Percentiles rank a stretch among this genome's conserved stretches.
phyloP scores from a whole-genome alignment of 2,888 invertebrate genomes.

The Mimumesa dahlbomi region DNA sequence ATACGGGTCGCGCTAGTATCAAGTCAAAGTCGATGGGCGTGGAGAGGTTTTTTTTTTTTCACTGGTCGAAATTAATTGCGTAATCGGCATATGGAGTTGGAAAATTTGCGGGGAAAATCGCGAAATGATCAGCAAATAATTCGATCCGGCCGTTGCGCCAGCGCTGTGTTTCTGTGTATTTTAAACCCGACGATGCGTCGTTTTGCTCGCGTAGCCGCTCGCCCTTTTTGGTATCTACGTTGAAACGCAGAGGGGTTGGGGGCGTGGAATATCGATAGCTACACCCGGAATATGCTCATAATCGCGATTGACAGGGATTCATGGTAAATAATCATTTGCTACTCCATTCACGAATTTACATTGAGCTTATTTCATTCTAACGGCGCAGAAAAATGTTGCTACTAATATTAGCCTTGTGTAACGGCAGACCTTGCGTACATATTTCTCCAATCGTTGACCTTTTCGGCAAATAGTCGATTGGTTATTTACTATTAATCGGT shows the following conservation, averaged over 20 bases:
- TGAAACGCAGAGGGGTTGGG: slow-evolving; percentile 20
- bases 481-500: background rate
- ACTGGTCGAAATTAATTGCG: slow-evolving; percentile 38
- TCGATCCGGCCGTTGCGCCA: slow-evolving; percentile 36
- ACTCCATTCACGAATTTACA: slow-evolving; percentile 60
- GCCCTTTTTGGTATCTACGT: slow-evolving; percentile 54
- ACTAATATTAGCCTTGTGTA: slow-evolving; percentile 47
- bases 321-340: slow-evolving; percentile 67
- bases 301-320: slow-evolving; percentile 56
- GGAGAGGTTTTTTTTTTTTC: slow-evolving; percentile 34
- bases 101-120: slow-evolving; percentile 45
- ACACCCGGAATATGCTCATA: slow-evolving; percentile 50
- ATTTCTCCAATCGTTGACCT: background rate
- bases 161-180: slow-evolving; percentile 35
- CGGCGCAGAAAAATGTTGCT: slow-evolving; percentile 49
- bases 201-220: slow-evolving; percentile 47
- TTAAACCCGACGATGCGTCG: slow-evolving; percentile 49
- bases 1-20: too few species aligned
- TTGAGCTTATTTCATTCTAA: slow-evolving; percentile 66
- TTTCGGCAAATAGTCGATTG: background rate
- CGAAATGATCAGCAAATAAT: slow-evolving; percentile 55
- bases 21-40: background rate
- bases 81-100: slow-evolving; percentile 24
- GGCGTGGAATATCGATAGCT: slow-evolving; percentile 41
- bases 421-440: background rate